A percentile compares a stretch with the other conserved stretches of the same genome.
Conservation (phyloP, 2,113 vertebrate species). For the Paradoxurus hermaphroditus region DNA sequence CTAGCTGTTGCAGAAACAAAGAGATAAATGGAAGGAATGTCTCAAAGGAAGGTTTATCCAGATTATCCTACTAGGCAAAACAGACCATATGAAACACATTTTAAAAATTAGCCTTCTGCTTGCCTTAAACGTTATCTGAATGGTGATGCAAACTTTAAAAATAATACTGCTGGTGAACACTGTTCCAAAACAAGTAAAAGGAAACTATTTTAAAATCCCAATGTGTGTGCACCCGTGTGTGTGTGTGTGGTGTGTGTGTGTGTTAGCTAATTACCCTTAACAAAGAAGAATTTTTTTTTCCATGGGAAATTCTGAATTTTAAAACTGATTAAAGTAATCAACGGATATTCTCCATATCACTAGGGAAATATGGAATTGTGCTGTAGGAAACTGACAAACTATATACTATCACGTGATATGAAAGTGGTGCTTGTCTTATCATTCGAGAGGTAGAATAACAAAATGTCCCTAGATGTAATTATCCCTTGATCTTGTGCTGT, state of each 20-base stretch:
- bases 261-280: slow-evolving; percentile 18
- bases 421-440: not conserved
- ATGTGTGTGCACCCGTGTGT: not conserved
- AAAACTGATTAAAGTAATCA: slow-evolving; percentile 11
- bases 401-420: not conserved
- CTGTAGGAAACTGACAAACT: not conserved
- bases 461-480: not conserved
- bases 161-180: slow-evolving; percentile 37
- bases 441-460: not conserved
- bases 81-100: slow-evolving; percentile 34
- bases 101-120: slow-evolving; percentile 46
- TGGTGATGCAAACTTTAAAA: slow-evolving; percentile 37
- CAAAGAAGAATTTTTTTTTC: not conserved
- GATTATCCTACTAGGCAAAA: not conserved
- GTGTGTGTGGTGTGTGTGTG: not conserved
- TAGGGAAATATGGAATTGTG: not conserved
- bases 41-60: slow-evolving; percentile 29
- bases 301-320: slow-evolving; percentile 17
- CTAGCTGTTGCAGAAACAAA: not conserved
- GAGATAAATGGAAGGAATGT: slow-evolving; percentile 26
- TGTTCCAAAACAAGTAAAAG: slow-evolving; percentile 49
- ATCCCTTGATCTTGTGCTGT: not conserved
- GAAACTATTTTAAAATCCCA: slow-evolving; percentile 28
- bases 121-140: slow-evolving; percentile 44
- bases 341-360: not conserved